Percentiles rank a stretch among this genome's conserved stretches.
phyloP scores from a whole-genome alignment of 2,797 vertebrate genomes.

The Sebastes oblongus region DNA sequence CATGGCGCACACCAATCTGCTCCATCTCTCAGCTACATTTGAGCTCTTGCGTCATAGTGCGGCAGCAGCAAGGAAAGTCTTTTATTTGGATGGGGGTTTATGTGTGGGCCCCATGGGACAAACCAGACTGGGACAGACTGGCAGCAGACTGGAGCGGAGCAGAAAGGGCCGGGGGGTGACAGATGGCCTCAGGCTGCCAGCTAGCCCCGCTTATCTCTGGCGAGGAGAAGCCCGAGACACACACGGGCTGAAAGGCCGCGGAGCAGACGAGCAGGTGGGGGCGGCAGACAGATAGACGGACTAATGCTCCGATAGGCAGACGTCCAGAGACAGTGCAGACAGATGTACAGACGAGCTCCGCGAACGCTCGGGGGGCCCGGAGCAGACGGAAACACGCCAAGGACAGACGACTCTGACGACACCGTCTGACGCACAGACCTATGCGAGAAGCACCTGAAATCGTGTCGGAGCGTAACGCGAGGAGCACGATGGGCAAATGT shows the following conservation, averaged over 20 bases:
- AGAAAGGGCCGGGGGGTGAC: conserved; percentile 59
- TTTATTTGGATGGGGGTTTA: conserved; percentile 21
- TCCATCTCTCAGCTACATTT: neutral
- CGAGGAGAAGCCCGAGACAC: conserved; percentile 60
- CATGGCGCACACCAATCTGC: neutral
- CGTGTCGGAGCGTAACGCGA: conserved; percentile 55
- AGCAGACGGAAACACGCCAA: conserved; percentile 23
- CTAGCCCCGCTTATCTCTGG: conserved; percentile 71
- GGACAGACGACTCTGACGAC: conserved; percentile 48
- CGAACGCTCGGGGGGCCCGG: neutral
- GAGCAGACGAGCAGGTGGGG: conserved; percentile 67
- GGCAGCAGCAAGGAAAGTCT: conserved; percentile 22
- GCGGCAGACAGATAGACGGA: conserved; percentile 55
- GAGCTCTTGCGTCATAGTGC: neutral
- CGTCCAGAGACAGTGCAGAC: conserved; percentile 45
- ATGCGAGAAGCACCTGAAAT: conserved; percentile 56
- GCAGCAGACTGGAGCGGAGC: conserved; percentile 49
- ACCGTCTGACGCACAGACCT: conserved; percentile 36
- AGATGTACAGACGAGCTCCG: conserved; percentile 38
- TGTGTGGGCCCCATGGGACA: conserved; percentile 47
- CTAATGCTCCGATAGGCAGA: conserved; percentile 64
- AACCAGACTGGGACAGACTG: conserved; percentile 48
- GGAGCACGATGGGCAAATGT: neutral
- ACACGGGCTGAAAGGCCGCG: conserved; percentile 49
- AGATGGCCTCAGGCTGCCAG: conserved; percentile 72